Evolutionary conservation across 1,140 invertebrate genomes (phyloP).

Genomic region (Drosophila leontia): DNA sequence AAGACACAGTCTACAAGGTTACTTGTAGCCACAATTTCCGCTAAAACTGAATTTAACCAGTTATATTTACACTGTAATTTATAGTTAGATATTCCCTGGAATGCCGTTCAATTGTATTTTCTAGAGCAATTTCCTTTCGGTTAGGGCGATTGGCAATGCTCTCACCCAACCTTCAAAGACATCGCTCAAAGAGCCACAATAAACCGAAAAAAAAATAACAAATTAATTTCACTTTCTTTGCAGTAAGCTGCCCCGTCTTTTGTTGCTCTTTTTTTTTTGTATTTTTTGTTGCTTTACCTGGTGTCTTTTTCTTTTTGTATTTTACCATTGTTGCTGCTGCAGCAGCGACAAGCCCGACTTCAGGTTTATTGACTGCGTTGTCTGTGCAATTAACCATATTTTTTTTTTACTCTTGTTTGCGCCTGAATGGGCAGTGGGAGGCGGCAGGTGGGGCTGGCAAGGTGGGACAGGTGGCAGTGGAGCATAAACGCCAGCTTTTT

Average conservation of each 20-base stretch:
- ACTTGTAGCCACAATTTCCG: too few relatives aligned
- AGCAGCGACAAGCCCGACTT: conserved; percentile 44
- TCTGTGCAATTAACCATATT: conserved; percentile 62
- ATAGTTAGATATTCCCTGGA: not conserved
- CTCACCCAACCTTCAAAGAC: conserved; percentile 29
- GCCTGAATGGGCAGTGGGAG: conserved; percentile 45
- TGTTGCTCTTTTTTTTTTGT: conserved; percentile 23
- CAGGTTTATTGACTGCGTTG: conserved; percentile 76
- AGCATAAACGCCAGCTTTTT: conserved; percentile 43
- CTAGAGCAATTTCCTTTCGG: conserved; percentile 13
- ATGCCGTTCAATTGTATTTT: conserved; percentile 8
- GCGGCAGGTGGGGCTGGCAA: conserved; percentile 11
- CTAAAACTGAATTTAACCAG: not conserved
- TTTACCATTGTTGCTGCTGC: conserved; percentile 51
- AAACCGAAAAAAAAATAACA: conserved; percentile 55
- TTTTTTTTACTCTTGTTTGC: conserved; percentile 47
- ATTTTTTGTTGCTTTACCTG: conserved; percentile 37
- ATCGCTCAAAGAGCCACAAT: conserved; percentile 30
- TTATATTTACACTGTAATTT: too few relatives aligned
- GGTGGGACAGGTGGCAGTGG: conserved; percentile 27
- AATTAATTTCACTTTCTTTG: conserved; percentile 80
- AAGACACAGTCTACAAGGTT: too few relatives aligned
- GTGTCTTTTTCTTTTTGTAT: conserved; percentile 1
- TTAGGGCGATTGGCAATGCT: conserved; percentile 33
- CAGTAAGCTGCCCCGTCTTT: conserved; percentile 29